Base-by-base conservation (phyloP, 2,888 invertebrate genomes). In the Pammene aurita region DNA sequence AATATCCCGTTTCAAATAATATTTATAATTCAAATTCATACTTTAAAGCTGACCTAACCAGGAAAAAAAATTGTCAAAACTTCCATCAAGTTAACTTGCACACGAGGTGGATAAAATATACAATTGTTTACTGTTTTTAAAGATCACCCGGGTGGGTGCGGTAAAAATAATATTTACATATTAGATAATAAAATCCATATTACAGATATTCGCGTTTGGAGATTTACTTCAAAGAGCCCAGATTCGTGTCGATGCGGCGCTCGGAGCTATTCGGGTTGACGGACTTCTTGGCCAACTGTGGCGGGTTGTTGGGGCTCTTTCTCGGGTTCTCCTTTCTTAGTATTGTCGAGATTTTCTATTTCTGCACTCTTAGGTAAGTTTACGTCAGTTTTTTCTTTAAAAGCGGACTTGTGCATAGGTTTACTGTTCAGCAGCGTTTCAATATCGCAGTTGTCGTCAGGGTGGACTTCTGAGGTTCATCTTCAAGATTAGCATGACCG, bases 321-420 rank as follows among this genome's bases (percentile, higher is more conserved):
- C 87, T 93, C 10, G 94, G 94, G 16, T 94, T 94, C 75, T 94
- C 94, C 0, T 90, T 94, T 71, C 77, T 94, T 38, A 94, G 94
- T 18, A 80, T 94, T 4, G 85, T 94, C 0, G 94, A 94, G 78
- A 92, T 94, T 1, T 71, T 93, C 13, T 94, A 94, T 76, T 94
- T 93, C 73, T 70, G 93, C 2, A 81, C 82, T 14, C 50, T 86
- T 13, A 77, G 84, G 82, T 82, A 0, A 54, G 16, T n/a, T 7
- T n/a, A 0, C 34, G n/a, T 34, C n/a, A 54, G 11, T 34, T n/a
- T n/a, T 26, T 11, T 7, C 26, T 11, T 7, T 26, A 26, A 26
- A 26, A 26, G 26, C 26, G 4, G 1, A 26, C 26, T 26, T 26
- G 26, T 2, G 26, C 26, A 26, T 48, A 14, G 6, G 2, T 14